Percentiles rank a stretch among this genome's conserved stretches.
phyloP scores from a whole-genome alignment of 1,140 invertebrate species.

The Trypoxylus dichotomus region DNA sequence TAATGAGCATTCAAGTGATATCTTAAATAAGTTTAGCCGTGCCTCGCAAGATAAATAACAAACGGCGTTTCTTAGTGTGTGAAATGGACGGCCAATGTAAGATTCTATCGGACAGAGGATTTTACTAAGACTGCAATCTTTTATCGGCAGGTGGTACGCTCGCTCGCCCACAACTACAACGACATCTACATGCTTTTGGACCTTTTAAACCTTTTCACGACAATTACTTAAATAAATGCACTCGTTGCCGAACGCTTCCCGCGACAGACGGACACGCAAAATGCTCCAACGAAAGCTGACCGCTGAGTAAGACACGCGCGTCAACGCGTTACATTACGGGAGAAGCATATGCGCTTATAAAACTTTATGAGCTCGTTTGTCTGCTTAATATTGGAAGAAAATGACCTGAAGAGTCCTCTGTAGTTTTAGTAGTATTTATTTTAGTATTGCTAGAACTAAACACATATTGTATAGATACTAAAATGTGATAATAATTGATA shows the following conservation, averaged over 20 bases:
- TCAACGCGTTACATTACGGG: background rate
- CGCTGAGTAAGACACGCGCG: conserved; percentile 17
- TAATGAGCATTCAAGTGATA: conserved; percentile 40
- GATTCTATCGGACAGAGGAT: conserved; percentile 41
- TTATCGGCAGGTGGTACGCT: conserved; percentile 43
- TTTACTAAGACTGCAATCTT: conserved; percentile 41
- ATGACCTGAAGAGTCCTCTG: too few species aligned
- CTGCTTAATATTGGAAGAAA: conserved; percentile 1
- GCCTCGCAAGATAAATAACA: conserved; percentile 39
- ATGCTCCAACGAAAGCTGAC: background rate
- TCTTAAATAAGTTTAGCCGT: conserved; percentile 37
- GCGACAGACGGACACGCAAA: background rate
- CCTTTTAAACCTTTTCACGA: conserved; percentile 31
- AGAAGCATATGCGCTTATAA: background rate
- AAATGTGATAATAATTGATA: too few species aligned
- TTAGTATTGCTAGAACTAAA: too few species aligned
- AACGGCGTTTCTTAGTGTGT: conserved; percentile 34
- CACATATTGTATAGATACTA: too few species aligned
- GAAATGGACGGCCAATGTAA: conserved; percentile 39
- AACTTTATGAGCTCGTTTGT: conserved; percentile 4
- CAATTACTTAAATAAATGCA: conserved; percentile 36
- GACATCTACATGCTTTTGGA: conserved; percentile 27
- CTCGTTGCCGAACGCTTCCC: conserved; percentile 7
- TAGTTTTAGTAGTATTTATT: too few species aligned
- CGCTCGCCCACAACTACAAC: conserved; percentile 36